These are phyloP conservation scores for Cosmorhoe ocellata DNA, from an alignment of 2,888 invertebrate genomes.

Conservation along the genomic window DNA sequence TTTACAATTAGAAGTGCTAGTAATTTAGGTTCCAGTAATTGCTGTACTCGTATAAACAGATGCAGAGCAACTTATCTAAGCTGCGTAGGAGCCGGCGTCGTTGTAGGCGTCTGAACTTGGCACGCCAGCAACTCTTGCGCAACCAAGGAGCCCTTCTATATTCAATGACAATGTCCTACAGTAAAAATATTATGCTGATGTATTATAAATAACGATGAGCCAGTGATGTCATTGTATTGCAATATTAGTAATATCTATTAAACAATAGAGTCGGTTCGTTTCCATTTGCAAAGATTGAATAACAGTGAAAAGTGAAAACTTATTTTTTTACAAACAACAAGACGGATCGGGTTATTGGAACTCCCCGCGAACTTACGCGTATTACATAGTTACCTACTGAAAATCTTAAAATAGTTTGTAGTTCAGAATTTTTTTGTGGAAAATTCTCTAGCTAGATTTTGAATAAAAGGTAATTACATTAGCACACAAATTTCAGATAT, in stretches of 20 bases:
- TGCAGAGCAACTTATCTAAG: conserved; percentile 40
- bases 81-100: conserved; percentile 64
- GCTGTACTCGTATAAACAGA: conserved; percentile 36
- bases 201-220: conserved; percentile 13
- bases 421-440: no score
- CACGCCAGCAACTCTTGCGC: conserved; percentile 57
- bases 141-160: conserved; percentile 60
- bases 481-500: no score
- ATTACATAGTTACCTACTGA: no score
- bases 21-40: conserved; percentile 22
- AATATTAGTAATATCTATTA: conserved; percentile 3
- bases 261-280: conserved; percentile 12
- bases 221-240: conserved; percentile 14
- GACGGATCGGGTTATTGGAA: no score
- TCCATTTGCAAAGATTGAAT: not conserved
- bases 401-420: no score
- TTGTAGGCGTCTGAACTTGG: conserved; percentile 69
- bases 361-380: no score
- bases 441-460: no score
- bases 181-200: conserved; percentile 18
- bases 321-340: no score
- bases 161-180: conserved; percentile 41
- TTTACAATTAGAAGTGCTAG: no score
- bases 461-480: no score
- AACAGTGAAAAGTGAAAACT: no score